These are phyloP conservation scores for Diplodus puntazzo DNA, from an alignment of 2,797 vertebrate genomes.

Conservation along the genomic window DNA sequence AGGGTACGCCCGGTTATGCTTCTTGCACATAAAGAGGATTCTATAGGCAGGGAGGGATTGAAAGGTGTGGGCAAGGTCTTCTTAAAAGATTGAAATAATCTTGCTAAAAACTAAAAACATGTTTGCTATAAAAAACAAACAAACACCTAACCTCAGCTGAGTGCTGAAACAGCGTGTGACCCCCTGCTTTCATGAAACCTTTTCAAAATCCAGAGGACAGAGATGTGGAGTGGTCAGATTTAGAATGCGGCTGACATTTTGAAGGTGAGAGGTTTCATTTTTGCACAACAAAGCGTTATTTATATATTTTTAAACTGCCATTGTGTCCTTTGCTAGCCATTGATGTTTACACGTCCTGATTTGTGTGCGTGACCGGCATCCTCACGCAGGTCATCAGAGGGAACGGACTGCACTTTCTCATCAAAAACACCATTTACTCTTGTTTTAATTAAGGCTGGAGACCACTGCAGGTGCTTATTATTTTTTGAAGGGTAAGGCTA, in stretches of 20 bases:
- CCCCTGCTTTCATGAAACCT: background rate
- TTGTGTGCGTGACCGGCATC: slow-evolving; percentile 27
- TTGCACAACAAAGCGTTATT: slow-evolving; percentile 31
- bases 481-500: background rate
- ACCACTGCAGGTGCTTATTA: background rate
- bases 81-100: slow-evolving; percentile 19
- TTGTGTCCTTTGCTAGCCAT: background rate
- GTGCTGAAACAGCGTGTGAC: background rate
- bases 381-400: slow-evolving; percentile 4
- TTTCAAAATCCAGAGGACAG: slow-evolving; percentile 26
- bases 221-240: slow-evolving; percentile 32
- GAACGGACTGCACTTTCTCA: background rate
- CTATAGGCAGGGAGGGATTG: background rate
- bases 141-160: background rate
- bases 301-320: slow-evolving; percentile 28
- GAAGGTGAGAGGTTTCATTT: slow-evolving; percentile 32
- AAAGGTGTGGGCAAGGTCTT: slow-evolving; percentile 24
- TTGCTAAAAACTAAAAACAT: background rate
- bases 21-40: slow-evolving; percentile 50
- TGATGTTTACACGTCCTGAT: slow-evolving; percentile 35
- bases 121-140: background rate
- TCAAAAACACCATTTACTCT: slow-evolving; percentile 1
- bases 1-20: slow-evolving; percentile 34
- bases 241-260: slow-evolving; percentile 45
- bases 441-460: slow-evolving; percentile 1